Evolutionary conservation across 2,797 vertebrate species (phyloP), one percentile per base, ranked within the genome.

Genomic region (Protosalanx chinensis): DNA sequence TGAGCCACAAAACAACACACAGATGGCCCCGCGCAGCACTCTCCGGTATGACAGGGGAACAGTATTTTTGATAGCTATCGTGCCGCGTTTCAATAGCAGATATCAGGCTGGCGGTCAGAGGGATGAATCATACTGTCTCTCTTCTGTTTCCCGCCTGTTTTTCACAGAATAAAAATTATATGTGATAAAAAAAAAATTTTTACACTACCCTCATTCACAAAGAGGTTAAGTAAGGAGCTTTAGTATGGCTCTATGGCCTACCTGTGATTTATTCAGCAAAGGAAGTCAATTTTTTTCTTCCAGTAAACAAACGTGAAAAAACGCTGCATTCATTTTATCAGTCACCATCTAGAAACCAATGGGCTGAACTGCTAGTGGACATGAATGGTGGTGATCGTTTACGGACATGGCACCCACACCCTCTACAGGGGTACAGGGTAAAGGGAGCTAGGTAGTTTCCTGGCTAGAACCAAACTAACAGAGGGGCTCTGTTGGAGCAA

Each of bases 401-500:
- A 81, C 72, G 70, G 75, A 68, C 81, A 77, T 71, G 82, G 82
- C 23, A 27, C 23, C 23, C 23, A 27, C 23, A 27, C 78, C 81
- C 84, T 86, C 86, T 82, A 80, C 82, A 77, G 82, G 86, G 75
- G 74, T 35, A 76, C 56, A 74, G 67, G 49, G 73, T 70, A 76
- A 73, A 86, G 86, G 84, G 88, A 88, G 87, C 84, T 78, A 83
- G 83, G 85, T 87, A 80, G 79, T 87, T 89, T 88, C 76, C 87
- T 90, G 89, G 90, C 88, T 79, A 74, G 51, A 27, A 63, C 53
- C 65, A 69, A 81, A 60, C 77, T 73, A 89, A 90, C 89, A 90
- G 88, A 91, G 71, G 85, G 88, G 72, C 86, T 86, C 81, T 86
- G 86, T 85, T 85, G 84, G 84, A 83, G 79, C 83, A 86, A 83